A percentile compares a stretch with the other conserved stretches of the same genome.
These are phyloP conservation scores for Coecobrya sp. DNA, from an alignment of 2,888 invertebrate genomes.

Conservation along the genomic window DNA sequence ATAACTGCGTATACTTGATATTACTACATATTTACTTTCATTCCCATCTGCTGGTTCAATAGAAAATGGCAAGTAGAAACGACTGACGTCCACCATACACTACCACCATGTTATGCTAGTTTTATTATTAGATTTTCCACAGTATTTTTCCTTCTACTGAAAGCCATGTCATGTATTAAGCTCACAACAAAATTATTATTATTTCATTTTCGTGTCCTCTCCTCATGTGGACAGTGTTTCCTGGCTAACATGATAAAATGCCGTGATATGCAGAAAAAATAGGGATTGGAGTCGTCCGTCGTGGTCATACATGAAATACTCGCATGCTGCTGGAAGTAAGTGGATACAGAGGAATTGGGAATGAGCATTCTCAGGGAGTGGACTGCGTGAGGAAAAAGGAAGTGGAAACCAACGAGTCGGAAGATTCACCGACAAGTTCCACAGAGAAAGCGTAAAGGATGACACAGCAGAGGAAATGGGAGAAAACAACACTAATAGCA, in stretches of 20 bases:
- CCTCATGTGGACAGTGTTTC: slow-evolving; percentile 56
- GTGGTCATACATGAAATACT: slow-evolving; percentile 32
- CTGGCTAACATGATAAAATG: slow-evolving; percentile 52
- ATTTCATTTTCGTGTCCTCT: slow-evolving; percentile 61
- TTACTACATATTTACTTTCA: slow-evolving; percentile 49
- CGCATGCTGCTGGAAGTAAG: background rate
- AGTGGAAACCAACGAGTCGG: slow-evolving; percentile 27
- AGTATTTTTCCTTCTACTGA: slow-evolving; percentile 33
- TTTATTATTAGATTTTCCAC: slow-evolving; percentile 53
- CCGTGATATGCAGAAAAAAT: slow-evolving; percentile 10
- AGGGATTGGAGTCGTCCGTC: slow-evolving; percentile 4
- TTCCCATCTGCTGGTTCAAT: slow-evolving; percentile 59
- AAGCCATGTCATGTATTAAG: slow-evolving; percentile 69
- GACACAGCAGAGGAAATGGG: background rate
- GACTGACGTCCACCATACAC: background rate
- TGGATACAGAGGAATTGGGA: background rate
- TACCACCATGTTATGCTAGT: slow-evolving; percentile 14
- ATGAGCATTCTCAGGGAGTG: background rate
- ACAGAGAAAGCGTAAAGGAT: background rate
- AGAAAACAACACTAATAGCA: slow-evolving; percentile 42
- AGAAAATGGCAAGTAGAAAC: slow-evolving; percentile 5
- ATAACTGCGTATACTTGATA: background rate
- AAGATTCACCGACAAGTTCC: background rate
- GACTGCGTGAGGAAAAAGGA: background rate
- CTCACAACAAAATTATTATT: slow-evolving; percentile 76